phyloP scores from a whole-genome alignment of 2,113 vertebrate species.

The Coturnix japonica region DNA sequence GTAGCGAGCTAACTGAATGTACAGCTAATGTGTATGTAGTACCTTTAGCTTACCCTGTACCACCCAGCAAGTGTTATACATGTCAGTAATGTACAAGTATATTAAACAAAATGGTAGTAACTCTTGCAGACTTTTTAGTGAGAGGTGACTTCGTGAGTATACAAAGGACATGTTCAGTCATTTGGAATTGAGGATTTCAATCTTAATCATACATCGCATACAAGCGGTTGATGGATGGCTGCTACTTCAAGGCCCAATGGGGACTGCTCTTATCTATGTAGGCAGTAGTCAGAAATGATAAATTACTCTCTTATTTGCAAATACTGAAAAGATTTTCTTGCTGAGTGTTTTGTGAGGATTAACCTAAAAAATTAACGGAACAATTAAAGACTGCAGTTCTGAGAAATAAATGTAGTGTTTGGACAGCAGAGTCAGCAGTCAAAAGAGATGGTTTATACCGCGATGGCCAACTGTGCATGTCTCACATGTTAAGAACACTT shows the following conservation, averaged over 20 bases:
- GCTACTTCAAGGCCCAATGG: background rate
- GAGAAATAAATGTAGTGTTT: background rate
- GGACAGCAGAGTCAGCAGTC: background rate
- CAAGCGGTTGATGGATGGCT: background rate
- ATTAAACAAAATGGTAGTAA: background rate
- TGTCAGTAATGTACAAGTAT: background rate
- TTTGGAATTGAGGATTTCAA: background rate
- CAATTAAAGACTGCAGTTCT: background rate
- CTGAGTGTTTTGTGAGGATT: background rate
- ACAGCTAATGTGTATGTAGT: background rate
- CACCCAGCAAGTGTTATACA: accelerated
- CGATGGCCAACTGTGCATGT: background rate
- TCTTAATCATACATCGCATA: background rate
- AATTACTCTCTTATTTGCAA: background rate
- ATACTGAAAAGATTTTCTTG: background rate
- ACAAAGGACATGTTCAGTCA: background rate
- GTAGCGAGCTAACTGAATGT: background rate
- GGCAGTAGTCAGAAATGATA: background rate
- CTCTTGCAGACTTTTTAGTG: background rate
- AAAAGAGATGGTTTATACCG: background rate
- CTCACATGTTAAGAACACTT: background rate
- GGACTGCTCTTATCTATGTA: background rate
- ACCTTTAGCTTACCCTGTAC: background rate
- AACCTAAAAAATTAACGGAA: background rate
- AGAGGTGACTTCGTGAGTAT: background rate